Evolutionary conservation across 2,888 invertebrate species (phyloP).

Genomic region (Saturnia japonica): DNA sequence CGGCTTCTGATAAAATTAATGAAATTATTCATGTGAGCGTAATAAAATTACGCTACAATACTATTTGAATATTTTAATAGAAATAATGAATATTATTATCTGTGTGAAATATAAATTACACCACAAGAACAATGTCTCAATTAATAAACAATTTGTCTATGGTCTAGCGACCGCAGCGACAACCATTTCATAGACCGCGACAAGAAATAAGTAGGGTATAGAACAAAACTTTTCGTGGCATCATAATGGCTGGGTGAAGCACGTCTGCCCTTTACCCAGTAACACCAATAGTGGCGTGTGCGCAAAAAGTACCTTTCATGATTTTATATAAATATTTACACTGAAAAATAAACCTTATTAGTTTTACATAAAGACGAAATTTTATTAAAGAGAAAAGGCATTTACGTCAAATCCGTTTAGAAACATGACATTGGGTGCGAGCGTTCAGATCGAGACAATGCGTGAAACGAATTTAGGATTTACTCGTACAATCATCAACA

Average conservation of each 20-base stretch:
- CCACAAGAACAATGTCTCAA: constrained; percentile 23
- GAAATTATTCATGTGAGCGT: neutral
- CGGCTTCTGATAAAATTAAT: neutral
- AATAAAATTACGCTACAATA: neutral
- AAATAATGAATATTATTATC: constrained; percentile 15
- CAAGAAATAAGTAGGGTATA: constrained; percentile 36
- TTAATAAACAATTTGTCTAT: constrained; percentile 39
- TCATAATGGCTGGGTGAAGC: constrained; percentile 42
- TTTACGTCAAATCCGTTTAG: constrained; percentile 51
- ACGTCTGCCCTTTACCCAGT: constrained; percentile 77
- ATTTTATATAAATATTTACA: constrained; percentile 30
- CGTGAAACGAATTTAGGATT: constrained; percentile 63
- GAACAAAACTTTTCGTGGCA: constrained; percentile 41
- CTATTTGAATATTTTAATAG: neutral
- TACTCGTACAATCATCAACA: constrained; percentile 33
- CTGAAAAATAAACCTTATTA: constrained; percentile 39
- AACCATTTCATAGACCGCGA: constrained; percentile 43
- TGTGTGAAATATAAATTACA: neutral
- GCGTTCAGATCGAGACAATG: constrained; percentile 49
- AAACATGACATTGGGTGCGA: constrained; percentile 67
- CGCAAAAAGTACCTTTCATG: constrained; percentile 54
- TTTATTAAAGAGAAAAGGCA: constrained; percentile 31
- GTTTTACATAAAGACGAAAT: constrained; percentile 40
- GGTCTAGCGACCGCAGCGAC: constrained; percentile 37
- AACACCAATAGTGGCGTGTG: constrained; percentile 63